phyloP scores from a whole-genome alignment of 2,797 vertebrate species.

The Scleropages formosus region DNA sequence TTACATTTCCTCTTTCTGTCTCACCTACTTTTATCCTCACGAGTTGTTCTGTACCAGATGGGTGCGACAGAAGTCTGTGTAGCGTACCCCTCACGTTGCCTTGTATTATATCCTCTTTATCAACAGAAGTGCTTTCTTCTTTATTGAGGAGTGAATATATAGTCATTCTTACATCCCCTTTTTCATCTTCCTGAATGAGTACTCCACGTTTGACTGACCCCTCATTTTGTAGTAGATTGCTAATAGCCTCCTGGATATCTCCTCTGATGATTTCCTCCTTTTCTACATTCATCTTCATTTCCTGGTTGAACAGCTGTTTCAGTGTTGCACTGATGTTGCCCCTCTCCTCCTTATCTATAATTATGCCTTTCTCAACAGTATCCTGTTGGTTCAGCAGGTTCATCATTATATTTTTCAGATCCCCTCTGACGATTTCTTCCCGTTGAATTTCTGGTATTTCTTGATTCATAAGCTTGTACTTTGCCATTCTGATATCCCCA shows the following conservation, averaged over 20 bases:
- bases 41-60: slow-evolving; percentile 58
- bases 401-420: slow-evolving; percentile 85
- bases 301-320: slow-evolving; percentile 78
- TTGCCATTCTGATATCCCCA: slow-evolving; percentile 88
- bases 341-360: slow-evolving; percentile 81
- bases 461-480: slow-evolving; percentile 87
- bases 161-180: slow-evolving; percentile 86
- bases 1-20: slow-evolving; percentile 85
- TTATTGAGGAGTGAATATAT: slow-evolving; percentile 88
- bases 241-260: slow-evolving; percentile 83
- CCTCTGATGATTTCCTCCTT: slow-evolving; percentile 82
- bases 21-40: slow-evolving; percentile 75
- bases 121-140: slow-evolving; percentile 55
- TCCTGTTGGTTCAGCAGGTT: slow-evolving; percentile 78
- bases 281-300: slow-evolving; percentile 64
- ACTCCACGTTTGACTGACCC: slow-evolving; percentile 76
- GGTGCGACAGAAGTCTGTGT: slow-evolving; percentile 68
- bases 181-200: slow-evolving; percentile 90
- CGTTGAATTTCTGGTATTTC: slow-evolving; percentile 83
- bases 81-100: slow-evolving; percentile 81
- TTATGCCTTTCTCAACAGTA: slow-evolving; percentile 64
- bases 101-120: slow-evolving; percentile 74
- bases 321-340: slow-evolving; percentile 81
- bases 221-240: slow-evolving; percentile 71
- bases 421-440: slow-evolving; percentile 80